phyloP scores from a whole-genome alignment of 2,113 vertebrate species.

The Ploceus nigricollis region DNA sequence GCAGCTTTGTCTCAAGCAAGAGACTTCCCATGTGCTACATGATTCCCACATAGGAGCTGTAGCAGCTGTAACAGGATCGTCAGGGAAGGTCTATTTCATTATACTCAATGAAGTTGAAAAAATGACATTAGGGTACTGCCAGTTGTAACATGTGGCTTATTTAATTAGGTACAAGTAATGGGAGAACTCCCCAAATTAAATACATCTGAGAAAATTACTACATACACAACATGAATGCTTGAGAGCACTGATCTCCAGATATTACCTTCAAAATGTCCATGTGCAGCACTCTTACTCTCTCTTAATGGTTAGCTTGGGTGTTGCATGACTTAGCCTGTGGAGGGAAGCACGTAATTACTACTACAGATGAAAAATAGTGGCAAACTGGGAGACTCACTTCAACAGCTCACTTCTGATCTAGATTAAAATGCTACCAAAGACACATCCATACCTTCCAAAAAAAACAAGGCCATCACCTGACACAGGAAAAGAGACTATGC shows the following conservation, averaged over 20 bases:
- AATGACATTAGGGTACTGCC: neutral
- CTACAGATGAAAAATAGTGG: neutral
- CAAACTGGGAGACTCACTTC: neutral
- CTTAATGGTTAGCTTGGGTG: neutral
- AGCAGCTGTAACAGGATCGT: neutral
- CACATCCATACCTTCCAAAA: neutral
- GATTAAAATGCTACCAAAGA: neutral
- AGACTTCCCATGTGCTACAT: neutral
- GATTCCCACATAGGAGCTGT: neutral
- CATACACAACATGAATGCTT: neutral
- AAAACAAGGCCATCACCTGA: neutral
- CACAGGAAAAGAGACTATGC: neutral
- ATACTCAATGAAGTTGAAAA: neutral
- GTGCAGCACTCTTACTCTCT: neutral
- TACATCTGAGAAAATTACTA: neutral
- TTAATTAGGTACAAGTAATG: neutral
- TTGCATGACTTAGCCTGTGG: neutral
- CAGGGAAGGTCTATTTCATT: neutral
- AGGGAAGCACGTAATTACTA: neutral
- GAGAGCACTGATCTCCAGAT: neutral
- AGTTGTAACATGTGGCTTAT: neutral
- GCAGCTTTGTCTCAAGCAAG: neutral
- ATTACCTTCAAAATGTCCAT: neutral
- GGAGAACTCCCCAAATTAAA: conserved; percentile 2
- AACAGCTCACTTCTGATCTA: neutral